Evolutionary conservation across 1,140 invertebrate genomes (phyloP), one percentile per base, ranked within the genome.

Genomic region (Belonocnema kinseyi): DNA sequence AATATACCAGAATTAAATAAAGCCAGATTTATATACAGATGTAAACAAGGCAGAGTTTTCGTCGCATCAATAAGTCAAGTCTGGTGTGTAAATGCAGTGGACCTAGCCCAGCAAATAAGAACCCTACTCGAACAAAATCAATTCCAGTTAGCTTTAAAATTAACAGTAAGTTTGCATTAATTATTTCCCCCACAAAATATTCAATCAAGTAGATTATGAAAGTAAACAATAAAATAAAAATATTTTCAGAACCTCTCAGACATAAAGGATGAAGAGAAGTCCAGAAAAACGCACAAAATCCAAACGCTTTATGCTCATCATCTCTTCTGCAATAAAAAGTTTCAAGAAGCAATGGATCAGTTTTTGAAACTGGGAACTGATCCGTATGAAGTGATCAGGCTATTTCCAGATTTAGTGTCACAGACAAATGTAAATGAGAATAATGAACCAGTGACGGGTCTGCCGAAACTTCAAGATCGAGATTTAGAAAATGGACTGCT

Each of bases 361-460:
- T 99, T 99, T 91, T 93, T 95, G 10, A 95, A 97, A 88, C 90
- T 99, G 8, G 94, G 95, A 73, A 98, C 97, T 54, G 97, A 99
- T 93, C 97, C 98, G 0, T 97, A 96, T 73, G 96, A 98, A 90
- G 98, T 99, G 0, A 99, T 99, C 83, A 95, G 97, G 77, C 90
- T 99, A 13, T 99, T 98, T 92, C 98, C 98, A 3, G 96, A 97
- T 87, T 91, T 99, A 54, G 92, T 98, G 76, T 95, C 96, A 1
- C 94, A 95, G 75, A 92, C 89, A 21, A 94, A 95, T 84, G 92
- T 92, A 8, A 91, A 94, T 80, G 89, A 93, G 70, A 79, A 90
- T 13, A 84, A 83, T 82, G 88, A 92, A 73, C 85, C 85, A 73
- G 73, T 90, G 8, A 83, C 88, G 1, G 82, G 85, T 73, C 86